These are phyloP conservation scores for Linyphia triangularis DNA, from an alignment of 2,888 invertebrate species.

Conservation along the genomic window DNA sequence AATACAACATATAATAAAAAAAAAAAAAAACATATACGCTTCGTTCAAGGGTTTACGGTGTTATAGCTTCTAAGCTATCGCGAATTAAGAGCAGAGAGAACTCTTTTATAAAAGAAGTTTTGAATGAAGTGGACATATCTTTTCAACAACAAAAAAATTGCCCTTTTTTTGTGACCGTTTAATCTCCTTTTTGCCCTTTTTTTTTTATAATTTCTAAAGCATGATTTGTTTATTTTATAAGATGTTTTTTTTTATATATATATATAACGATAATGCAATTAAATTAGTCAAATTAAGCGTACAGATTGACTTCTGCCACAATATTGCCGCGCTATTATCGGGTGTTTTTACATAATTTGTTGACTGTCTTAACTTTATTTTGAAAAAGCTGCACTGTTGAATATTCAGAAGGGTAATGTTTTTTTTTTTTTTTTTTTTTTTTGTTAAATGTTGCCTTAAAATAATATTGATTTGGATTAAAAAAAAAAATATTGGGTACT, in stretches of 20 bases:
- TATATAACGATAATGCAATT: conserved; percentile 27
- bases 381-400: no score
- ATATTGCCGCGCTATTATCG: no score
- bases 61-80: conserved; percentile 26
- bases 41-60: conserved; percentile 17
- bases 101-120: neutral
- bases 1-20: no score
- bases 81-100: conserved; percentile 4
- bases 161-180: conserved; percentile 16
- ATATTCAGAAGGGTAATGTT: no score
- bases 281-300: conserved; percentile 40
- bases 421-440: no score
- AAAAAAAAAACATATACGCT: neutral
- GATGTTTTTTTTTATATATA: neutral
- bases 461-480: no score
- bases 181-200: conserved; percentile 46
- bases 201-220: neutral
- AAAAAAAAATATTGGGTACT: no score
- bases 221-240: neutral
- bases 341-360: no score
- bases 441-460: no score
- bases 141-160: neutral
- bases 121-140: neutral
- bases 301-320: no score
- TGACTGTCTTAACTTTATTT: no score